phyloP scores from a whole-genome alignment of 2,888 invertebrate genomes.

The Mesochorus sp. region DNA sequence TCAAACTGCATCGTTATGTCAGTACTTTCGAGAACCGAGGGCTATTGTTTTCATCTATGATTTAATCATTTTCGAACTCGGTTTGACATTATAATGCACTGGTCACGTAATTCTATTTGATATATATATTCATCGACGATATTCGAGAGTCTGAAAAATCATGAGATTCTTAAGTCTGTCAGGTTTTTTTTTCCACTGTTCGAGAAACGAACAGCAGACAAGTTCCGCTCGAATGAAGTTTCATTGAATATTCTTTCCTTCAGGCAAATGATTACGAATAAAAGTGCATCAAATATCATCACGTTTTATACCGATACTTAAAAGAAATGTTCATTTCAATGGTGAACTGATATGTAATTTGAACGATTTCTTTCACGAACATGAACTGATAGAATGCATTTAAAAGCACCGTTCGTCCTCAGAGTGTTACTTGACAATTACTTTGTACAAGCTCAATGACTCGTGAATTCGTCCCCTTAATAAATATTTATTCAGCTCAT shows the following conservation, averaged over 20 bases:
- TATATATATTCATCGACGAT: too few species aligned
- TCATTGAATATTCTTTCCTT: too few species aligned
- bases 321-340: too few species aligned
- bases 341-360: background rate
- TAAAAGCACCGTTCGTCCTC: background rate
- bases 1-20: constrained; percentile 31
- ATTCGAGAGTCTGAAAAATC: too few species aligned
- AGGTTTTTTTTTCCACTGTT: too few species aligned
- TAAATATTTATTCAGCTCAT: constrained; percentile 15
- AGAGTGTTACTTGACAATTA: background rate
- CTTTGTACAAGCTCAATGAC: constrained; percentile 1
- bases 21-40: background rate
- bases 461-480: background rate
- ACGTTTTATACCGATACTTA: too few species aligned
- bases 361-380: background rate
- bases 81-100: background rate
- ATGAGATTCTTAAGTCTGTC: too few species aligned
- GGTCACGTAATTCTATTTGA: background rate
- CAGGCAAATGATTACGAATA: too few species aligned
- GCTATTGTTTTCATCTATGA: background rate
- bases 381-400: background rate
- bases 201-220: too few species aligned
- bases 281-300: too few species aligned
- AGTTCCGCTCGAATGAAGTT: too few species aligned
- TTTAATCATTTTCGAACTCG: background rate